Evolutionary conservation across 1,140 invertebrate species (phyloP).

Genomic region (Drosophila kohkoa): DNA sequence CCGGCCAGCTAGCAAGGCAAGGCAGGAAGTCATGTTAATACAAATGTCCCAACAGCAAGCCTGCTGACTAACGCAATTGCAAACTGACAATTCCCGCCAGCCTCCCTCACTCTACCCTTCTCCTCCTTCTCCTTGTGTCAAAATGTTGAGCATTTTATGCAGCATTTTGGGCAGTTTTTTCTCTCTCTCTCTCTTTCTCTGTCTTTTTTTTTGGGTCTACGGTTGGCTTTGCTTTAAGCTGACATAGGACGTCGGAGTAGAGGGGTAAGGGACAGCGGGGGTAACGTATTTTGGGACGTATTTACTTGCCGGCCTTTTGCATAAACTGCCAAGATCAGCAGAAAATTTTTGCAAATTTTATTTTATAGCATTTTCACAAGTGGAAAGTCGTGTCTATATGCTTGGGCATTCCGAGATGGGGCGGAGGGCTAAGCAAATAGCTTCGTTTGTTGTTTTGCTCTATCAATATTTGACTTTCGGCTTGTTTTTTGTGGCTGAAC

Average conservation of each 20-base stretch:
- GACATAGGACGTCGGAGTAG: neutral
- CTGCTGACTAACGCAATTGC: constrained; percentile 81
- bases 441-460: constrained; percentile 81
- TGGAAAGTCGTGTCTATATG: constrained; percentile 73
- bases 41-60: constrained; percentile 69
- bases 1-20: constrained; percentile 3
- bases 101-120: neutral
- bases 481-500: constrained; percentile 71
- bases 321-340: constrained; percentile 79
- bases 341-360: constrained; percentile 82
- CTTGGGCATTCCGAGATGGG: constrained; percentile 45
- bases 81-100: constrained; percentile 55
- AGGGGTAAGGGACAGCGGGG: neutral
- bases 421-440: constrained; percentile 73
- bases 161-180: constrained; percentile 24
- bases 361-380: constrained; percentile 82
- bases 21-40: constrained; percentile 77
- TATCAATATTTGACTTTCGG: constrained; percentile 82
- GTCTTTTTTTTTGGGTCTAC: constrained; percentile 5
- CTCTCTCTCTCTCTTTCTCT: neutral
- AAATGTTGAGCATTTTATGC: constrained; percentile 62
- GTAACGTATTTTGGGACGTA: constrained; percentile 32
- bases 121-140: neutral
- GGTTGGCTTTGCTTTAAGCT: constrained; percentile 5
- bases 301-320: constrained; percentile 70